Conservation (phyloP, 2,888 invertebrate genomes). For the Drosophila colorata region DNA sequence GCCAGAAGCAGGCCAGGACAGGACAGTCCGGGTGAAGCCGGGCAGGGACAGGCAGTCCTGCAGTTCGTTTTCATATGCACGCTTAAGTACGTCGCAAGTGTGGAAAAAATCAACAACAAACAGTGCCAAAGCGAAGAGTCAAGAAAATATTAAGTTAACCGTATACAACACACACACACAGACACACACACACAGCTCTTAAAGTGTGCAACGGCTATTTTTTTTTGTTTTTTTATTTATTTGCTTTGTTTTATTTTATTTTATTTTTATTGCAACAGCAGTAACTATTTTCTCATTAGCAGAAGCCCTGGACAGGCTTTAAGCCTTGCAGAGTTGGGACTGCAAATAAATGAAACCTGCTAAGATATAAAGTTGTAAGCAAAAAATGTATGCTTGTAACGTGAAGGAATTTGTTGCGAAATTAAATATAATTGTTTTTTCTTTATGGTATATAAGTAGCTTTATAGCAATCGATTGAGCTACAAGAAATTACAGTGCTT, state of each 20-base stretch:
- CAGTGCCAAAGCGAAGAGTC: slow-evolving; percentile 48
- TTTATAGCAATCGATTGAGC: no score
- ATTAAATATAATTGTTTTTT: no score
- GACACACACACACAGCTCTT: slow-evolving; percentile 8
- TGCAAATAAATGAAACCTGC: slow-evolving; percentile 2
- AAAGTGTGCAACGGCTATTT: slow-evolving; percentile 44
- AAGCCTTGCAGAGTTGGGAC: not conserved
- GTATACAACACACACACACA: slow-evolving; percentile 1
- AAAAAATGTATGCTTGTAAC: no score
- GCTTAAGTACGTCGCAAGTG: slow-evolving; percentile 63
- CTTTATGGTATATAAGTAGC: no score
- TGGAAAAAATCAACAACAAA: slow-evolving; percentile 43
- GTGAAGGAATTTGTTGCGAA: no score
- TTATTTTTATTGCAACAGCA: slow-evolving; percentile 5
- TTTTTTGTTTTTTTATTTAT: not conserved
- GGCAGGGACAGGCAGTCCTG: slow-evolving; percentile 8
- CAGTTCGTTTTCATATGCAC: slow-evolving; percentile 64
- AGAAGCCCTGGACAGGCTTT: slow-evolving; percentile 4
- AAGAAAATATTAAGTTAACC: slow-evolving; percentile 73
- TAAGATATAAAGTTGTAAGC: not conserved
- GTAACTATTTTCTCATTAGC: slow-evolving; percentile 39
- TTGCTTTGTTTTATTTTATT: not conserved
- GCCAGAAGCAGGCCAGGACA: not conserved
- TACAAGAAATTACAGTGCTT: no score
- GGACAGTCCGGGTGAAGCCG: not conserved